Evolutionary conservation across 1,140 invertebrate species (phyloP), one percentile per base, ranked within the genome.

Genomic region (Prorops nasuta): DNA sequence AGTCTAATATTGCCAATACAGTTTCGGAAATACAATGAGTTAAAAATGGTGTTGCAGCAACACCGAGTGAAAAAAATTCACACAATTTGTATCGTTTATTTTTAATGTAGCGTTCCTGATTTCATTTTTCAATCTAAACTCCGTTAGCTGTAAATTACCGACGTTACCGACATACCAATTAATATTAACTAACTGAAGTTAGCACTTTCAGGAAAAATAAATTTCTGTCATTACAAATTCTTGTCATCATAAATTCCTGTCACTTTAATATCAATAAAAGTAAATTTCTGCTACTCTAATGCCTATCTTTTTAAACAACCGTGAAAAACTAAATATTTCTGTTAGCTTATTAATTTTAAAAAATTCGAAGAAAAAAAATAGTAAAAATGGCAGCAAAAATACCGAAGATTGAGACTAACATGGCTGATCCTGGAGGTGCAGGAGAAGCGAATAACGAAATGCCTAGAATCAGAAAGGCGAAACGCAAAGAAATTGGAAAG

Each of bases 381-480:
- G 24, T 28, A 28, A 28, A 4, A 10, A 4, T 4, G 10, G 4
- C 4, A 28, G 10, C 4, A 28, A 28, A 28, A 28, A 28, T 28
- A 28, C 24, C 24, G 20, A 56, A 56, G 3, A 6, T n/a, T 6
- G 31, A 37, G 3, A 24, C 8, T n/a, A n/a, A n/a, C 2, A 12
- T 10, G n/a, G 19, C 21, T 1, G 21, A 20, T 10, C 4, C 12
- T 8, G 14, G 15, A 2, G 40, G 12, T 10, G 35, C 20, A 0
- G 57, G 57, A 0, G 49, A 60, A 3, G 28, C 41, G 17, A 49
- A 45, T 7, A 53, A 61, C 3, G 9, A 2, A 7, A 17, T 7
- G 14, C 12, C n/a, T 6, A 16, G 19, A 48, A 35, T 7, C 15
- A 16, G 34, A 10, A 0, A 15, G 1, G 9, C 10, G 4, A 10